phyloP scores from a whole-genome alignment of 2,888 invertebrate species.

The Subacronicta megacephala region DNA sequence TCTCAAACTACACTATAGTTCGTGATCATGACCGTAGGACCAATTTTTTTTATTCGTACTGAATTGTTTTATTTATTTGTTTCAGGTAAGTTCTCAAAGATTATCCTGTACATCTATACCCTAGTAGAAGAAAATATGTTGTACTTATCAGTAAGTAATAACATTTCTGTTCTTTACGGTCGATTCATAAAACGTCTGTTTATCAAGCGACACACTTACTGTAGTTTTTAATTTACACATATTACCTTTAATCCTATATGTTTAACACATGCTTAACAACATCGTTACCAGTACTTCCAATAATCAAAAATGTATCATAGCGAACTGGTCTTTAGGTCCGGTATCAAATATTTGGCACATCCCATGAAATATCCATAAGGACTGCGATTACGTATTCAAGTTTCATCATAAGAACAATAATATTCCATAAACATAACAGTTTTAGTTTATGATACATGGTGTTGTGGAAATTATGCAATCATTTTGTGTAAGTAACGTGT shows the following conservation, averaged over 20 bases:
- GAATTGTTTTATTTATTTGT: slow-evolving; percentile 11
- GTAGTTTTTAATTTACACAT: slow-evolving; percentile 20
- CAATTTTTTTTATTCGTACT: slow-evolving; percentile 6
- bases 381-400: slow-evolving; percentile 57
- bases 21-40: neutral
- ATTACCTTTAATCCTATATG: slow-evolving; percentile 29
- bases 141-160: neutral
- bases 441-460: slow-evolving; percentile 52
- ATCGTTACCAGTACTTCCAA: slow-evolving; percentile 3
- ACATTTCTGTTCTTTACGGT: neutral
- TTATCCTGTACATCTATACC: neutral
- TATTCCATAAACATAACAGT: slow-evolving; percentile 58
- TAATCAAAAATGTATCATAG: slow-evolving; percentile 14
- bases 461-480: slow-evolving; percentile 41
- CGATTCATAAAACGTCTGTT: too few relatives aligned
- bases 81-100: slow-evolving; percentile 34
- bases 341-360: slow-evolving; percentile 3
- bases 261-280: slow-evolving; percentile 47
- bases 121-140: neutral
- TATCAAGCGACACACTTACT: neutral
- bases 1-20: too few relatives aligned
- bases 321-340: neutral
- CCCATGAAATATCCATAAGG: slow-evolving; percentile 48
- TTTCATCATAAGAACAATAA: slow-evolving; percentile 60
- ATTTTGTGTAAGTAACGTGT: slow-evolving; percentile 28